Conservation (phyloP, 2,888 invertebrate genomes). For the Hypolimnas misippus region DNA sequence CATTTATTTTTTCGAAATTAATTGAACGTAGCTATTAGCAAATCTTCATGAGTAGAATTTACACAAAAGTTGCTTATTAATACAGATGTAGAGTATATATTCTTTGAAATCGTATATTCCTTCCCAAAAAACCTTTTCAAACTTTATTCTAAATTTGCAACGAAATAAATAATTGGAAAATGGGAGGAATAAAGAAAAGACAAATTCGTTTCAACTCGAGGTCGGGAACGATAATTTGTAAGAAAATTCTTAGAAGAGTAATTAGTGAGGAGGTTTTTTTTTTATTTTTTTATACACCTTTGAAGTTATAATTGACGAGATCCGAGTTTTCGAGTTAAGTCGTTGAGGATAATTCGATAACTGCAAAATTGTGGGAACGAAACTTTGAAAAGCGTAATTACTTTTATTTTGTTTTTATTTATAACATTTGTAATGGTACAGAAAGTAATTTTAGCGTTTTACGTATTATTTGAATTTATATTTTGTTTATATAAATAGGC, state of each 20-base stretch:
- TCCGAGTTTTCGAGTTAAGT: slow-evolving; percentile 29
- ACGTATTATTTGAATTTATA: neutral
- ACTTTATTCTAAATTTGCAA: neutral
- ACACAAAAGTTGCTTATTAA: too few relatives aligned
- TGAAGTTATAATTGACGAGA: slow-evolving; percentile 32
- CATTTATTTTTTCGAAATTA: too few relatives aligned
- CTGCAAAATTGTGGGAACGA: neutral
- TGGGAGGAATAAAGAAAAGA: slow-evolving; percentile 23
- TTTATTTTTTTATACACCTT: slow-evolving; percentile 30
- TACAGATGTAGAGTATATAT: too few relatives aligned
- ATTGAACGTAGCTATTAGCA: too few relatives aligned
- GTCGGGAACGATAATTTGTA: slow-evolving; percentile 17
- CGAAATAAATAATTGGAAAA: slow-evolving; percentile 25
- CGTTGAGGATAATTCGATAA: slow-evolving; percentile 13
- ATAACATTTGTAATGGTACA: neutral
- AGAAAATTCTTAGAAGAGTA: slow-evolving; percentile 18
- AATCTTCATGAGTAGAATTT: too few relatives aligned
- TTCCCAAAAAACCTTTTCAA: neutral
- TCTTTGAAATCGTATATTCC: too few relatives aligned
- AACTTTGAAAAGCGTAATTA: neutral
- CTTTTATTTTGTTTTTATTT: neutral
- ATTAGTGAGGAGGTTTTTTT: slow-evolving; percentile 21
- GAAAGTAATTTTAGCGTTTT: neutral
- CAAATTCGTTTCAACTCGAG: slow-evolving; percentile 19
- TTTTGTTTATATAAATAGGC: neutral